A percentile compares a stretch with the other conserved stretches of the same genome.
Evolutionary conservation across 1,140 invertebrate species (phyloP).

Genomic region (Drosophila nannoptera): DNA sequence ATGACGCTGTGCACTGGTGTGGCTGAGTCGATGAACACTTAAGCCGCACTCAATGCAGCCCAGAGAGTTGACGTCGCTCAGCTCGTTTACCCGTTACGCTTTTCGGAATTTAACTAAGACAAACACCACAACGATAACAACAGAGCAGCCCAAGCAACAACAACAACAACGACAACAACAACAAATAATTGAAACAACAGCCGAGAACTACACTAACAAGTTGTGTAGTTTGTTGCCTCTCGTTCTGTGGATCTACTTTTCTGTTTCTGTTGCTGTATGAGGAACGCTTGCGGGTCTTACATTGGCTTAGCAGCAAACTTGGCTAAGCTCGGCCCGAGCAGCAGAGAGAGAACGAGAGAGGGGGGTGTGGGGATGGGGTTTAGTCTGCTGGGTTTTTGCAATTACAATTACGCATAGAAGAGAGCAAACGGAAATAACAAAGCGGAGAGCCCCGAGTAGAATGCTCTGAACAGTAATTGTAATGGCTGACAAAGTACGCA

Average conservation of each 20-base stretch:
- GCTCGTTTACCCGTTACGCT: slow-evolving; percentile 71
- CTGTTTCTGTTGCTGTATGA: slow-evolving; percentile 55
- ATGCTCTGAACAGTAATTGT: slow-evolving; percentile 50
- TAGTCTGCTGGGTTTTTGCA: slow-evolving; percentile 45
- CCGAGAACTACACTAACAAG: slow-evolving; percentile 50
- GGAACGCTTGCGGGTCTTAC: slow-evolving; percentile 75
- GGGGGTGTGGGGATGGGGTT: not conserved
- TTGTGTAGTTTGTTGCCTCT: slow-evolving; percentile 69
- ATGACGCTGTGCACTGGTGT: slow-evolving; percentile 43
- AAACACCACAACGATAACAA: slow-evolving; percentile 75
- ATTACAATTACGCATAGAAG: slow-evolving; percentile 68
- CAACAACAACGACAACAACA: slow-evolving; percentile 31
- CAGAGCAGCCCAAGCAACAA: slow-evolving; percentile 50
- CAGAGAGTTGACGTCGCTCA: slow-evolving; percentile 44
- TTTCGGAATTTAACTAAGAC: slow-evolving; percentile 76
- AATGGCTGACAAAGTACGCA: slow-evolving; percentile 65
- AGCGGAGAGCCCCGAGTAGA: slow-evolving; percentile 19
- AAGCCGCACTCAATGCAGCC: slow-evolving; percentile 73
- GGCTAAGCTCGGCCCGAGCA: slow-evolving; percentile 56
- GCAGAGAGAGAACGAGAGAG: slow-evolving; percentile 12
- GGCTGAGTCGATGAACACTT: slow-evolving; percentile 77
- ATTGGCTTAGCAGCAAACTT: slow-evolving; percentile 76
- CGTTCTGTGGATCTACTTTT: slow-evolving; percentile 28
- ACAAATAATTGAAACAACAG: slow-evolving; percentile 25
- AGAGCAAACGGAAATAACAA: slow-evolving; percentile 33